Evolutionary conservation across 2,113 vertebrate genomes (phyloP).

Genomic region (Bostrychus sinensis): DNA sequence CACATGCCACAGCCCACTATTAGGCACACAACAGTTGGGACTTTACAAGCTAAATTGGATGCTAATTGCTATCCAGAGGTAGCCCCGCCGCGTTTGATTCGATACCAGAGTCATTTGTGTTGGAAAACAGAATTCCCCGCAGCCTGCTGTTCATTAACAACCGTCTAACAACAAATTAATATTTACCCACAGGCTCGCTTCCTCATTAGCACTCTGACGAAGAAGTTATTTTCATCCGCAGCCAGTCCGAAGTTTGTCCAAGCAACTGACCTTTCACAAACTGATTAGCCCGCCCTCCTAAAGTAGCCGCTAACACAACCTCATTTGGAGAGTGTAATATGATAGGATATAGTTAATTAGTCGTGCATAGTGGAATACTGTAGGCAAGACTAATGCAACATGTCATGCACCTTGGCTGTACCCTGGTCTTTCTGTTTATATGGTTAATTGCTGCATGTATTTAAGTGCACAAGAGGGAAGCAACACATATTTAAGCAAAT

Average conservation of each 20-base stretch:
- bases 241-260: slow-evolving; percentile 20
- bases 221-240: slow-evolving; percentile 29
- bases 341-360: slow-evolving; percentile 7
- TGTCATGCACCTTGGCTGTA: slow-evolving; percentile 2
- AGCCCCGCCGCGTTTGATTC: slow-evolving; percentile 15
- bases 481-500: no score
- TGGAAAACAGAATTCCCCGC: slow-evolving; percentile 48
- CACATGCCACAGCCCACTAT: slow-evolving; percentile 15
- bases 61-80: slow-evolving; percentile 48
- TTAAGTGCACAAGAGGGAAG: neutral
- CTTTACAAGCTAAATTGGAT: slow-evolving; percentile 35
- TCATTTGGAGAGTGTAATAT: slow-evolving; percentile 6
- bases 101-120: slow-evolving; percentile 37
- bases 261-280: slow-evolving; percentile 19
- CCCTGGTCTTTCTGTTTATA: slow-evolving; percentile 1
- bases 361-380: neutral
- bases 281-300: slow-evolving; percentile 5
- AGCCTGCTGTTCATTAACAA: slow-evolving; percentile 57
- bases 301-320: neutral
- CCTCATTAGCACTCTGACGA: slow-evolving; percentile 48
- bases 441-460: neutral
- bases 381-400: slow-evolving; percentile 5
- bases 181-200: slow-evolving; percentile 55
- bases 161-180: slow-evolving; percentile 63
- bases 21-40: slow-evolving; percentile 43